Evolutionary conservation across 23 tunicate genomes (phyloP), one percentile per base, ranked within the genome.

Genomic region (Trididemnum clinides): DNA sequence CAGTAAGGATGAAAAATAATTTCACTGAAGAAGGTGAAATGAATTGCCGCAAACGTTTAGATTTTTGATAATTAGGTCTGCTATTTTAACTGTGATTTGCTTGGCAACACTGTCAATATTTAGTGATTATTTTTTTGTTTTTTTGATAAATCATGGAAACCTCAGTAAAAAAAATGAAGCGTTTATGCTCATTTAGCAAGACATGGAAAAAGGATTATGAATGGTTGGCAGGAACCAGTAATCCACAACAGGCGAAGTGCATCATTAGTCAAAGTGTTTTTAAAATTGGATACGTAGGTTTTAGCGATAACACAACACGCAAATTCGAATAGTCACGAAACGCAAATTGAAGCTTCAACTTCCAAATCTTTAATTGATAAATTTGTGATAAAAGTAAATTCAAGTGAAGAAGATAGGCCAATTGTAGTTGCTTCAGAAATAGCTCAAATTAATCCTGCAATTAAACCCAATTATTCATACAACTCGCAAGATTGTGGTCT

Each of bases 121-220:
- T n/a, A n/a, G n/a, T n/a, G n/a, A n/a, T n/a, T n/a, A n/a, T n/a
- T n/a, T n/a, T n/a, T n/a, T n/a, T n/a, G n/a, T n/a, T n/a, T n/a
- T n/a, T n/a, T n/a, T n/a, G n/a, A n/a, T n/a, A n/a, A 59, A 59
- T 59, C 23, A 59, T 59, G 69, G 69, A 59, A 59, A 22, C 69
- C 27, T 21, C 69, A 59, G 21, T 59, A 26, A 59, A 59, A 21
- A 59, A 21, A n/a, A n/a, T n/a, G 26, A 59, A 59, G 27, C n/a
- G n/a, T n/a, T n/a, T n/a, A n/a, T n/a, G n/a, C n/a, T n/a, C n/a
- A n/a, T n/a, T n/a, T n/a, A n/a, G n/a, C n/a, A n/a, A n/a, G n/a
- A n/a, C n/a, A n/a, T n/a, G n/a, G n/a, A n/a, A n/a, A n/a, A n/a
- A n/a, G n/a, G n/a, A n/a, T n/a, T n/a, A n/a, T n/a, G n/a, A n/a